Conservation (phyloP, 2,888 invertebrate species). For the Chorisops tibialis region DNA sequence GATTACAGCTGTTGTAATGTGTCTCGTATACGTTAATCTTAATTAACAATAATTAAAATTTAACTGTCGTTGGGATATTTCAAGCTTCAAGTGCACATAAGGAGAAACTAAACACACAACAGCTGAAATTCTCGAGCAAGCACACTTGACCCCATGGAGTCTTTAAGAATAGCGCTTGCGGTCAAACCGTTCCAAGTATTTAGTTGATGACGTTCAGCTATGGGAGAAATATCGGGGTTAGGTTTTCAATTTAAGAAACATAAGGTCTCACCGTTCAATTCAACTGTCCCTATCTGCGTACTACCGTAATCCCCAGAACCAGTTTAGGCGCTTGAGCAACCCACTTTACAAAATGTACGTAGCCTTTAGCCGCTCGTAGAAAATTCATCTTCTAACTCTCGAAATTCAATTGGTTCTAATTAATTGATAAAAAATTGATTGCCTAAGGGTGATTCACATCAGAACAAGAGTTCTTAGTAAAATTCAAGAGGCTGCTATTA, state of each 20-base stretch:
- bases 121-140: no score
- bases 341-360: no score
- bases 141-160: neutral
- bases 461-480: neutral
- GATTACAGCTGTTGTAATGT: neutral
- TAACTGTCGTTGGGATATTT: slow-evolving; percentile 5
- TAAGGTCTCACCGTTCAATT: no score
- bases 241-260: no score
- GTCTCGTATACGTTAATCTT: slow-evolving; percentile 28
- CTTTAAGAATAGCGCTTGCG: neutral
- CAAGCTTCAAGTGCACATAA: neutral
- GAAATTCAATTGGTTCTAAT: slow-evolving; percentile 31
- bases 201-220: no score
- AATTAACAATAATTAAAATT: slow-evolving; percentile 32
- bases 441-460: slow-evolving; percentile 28
- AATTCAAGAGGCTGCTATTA: slow-evolving; percentile 7
- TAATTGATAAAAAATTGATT: slow-evolving; percentile 34
- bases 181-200: no score
- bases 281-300: no score
- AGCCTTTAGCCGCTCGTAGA: neutral
- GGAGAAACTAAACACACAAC: neutral
- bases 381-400: slow-evolving; percentile 13
- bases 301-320: no score
- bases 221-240: no score
- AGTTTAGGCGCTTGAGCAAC: no score